These are phyloP conservation scores for Coboldia fuscipes DNA, from an alignment of 1,140 invertebrate species.

Conservation along the genomic window DNA sequence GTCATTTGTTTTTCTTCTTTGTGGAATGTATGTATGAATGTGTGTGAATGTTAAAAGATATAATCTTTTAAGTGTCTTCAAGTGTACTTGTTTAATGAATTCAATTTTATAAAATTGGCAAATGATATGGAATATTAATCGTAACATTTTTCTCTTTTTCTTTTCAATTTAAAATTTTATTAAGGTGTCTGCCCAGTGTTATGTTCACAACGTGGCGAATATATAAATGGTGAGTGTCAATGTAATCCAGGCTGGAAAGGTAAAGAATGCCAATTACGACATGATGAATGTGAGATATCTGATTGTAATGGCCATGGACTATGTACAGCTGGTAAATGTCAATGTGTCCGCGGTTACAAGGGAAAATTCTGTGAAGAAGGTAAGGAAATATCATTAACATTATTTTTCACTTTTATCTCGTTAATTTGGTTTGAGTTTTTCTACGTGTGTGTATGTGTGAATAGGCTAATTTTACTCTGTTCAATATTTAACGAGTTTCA, in stretches of 20 bases:
- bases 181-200: conserved; percentile 82
- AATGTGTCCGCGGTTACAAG: conserved; percentile 79
- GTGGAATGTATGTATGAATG: not conserved
- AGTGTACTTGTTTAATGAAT: not conserved
- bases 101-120: not conserved
- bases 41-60: not conserved
- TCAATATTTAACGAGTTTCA: too few relatives aligned
- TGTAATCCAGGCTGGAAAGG: conserved; percentile 97
- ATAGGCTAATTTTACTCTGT: too few relatives aligned
- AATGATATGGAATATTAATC: too few relatives aligned
- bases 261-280: conserved; percentile 78
- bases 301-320: conserved; percentile 90
- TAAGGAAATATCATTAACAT: conserved; percentile 17
- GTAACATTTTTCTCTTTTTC: too few relatives aligned
- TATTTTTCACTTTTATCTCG: not conserved
- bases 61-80: not conserved
- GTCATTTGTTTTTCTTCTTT: conserved; percentile 3
- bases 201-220: conserved; percentile 88
- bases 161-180: conserved; percentile 15
- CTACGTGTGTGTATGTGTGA: too few relatives aligned
- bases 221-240: conserved; percentile 85
- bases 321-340: conserved; percentile 85
- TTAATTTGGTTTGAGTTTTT: not conserved
- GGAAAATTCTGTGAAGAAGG: conserved; percentile 78
- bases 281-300: conserved; percentile 81